Conservation (phyloP, 1,140 invertebrate genomes). For the Mylabris phalerata region DNA sequence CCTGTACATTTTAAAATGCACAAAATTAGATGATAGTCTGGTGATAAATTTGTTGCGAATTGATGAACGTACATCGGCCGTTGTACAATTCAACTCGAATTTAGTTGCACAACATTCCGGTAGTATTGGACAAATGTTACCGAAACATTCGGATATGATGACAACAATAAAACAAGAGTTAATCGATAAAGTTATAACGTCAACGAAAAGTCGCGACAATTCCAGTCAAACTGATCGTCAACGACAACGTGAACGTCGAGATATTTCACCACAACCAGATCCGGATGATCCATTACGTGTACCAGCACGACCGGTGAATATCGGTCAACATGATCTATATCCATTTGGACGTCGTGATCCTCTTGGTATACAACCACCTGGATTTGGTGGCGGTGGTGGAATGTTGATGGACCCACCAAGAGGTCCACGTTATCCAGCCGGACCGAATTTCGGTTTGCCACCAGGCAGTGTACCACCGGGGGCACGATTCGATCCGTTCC, state of each 20-base stretch:
- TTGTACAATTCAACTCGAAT: conserved; percentile 34
- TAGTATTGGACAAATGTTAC: conserved; percentile 44
- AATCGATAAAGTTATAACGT: conserved; percentile 44
- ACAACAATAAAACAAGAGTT: conserved; percentile 47
- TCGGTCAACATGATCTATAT: conserved; percentile 67
- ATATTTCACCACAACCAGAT: background rate
- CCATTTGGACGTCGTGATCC: conserved; percentile 51
- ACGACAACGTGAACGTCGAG: background rate
- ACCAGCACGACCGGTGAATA: conserved; percentile 35
- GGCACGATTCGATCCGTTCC: conserved; percentile 76
- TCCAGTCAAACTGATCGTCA: conserved; percentile 25
- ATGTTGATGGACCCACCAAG: conserved; percentile 66
- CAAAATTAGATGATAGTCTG: conserved; percentile 38
- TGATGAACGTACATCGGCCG: conserved; percentile 36
- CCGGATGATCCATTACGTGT: conserved; percentile 5
- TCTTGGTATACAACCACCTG: conserved; percentile 27
- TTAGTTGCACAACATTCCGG: conserved; percentile 31
- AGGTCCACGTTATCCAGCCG: conserved; percentile 9
- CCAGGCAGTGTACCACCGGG: conserved; percentile 62
- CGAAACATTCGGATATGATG: conserved; percentile 45
- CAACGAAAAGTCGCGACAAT: conserved; percentile 27
- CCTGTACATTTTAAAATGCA: conserved; percentile 60
- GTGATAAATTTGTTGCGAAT: conserved; percentile 39
- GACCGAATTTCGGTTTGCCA: conserved; percentile 26
- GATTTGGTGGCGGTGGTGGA: conserved; percentile 41